Evolutionary conservation across 2,797 vertebrate species (phyloP), one percentile per base, ranked within the genome.

Genomic region (Podarcis lilfordi): DNA sequence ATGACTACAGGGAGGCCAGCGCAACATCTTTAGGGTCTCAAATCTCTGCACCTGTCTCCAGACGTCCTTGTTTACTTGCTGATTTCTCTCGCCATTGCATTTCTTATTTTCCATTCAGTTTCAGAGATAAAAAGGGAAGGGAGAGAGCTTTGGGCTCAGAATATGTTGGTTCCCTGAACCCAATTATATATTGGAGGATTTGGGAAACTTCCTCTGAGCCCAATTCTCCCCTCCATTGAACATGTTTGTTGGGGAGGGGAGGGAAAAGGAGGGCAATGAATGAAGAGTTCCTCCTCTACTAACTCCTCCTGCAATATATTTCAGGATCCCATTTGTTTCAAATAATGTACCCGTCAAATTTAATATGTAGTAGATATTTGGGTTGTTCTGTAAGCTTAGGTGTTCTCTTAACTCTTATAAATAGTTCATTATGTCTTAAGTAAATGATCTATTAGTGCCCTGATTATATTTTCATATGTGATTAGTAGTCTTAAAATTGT

Each of bases 351-450:
- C 71, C 66, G 1, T 19, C 55, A 86, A 77, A 78, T 90, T 88
- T 79, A 85, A 74, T 88, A 89, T 86, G 79, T 68, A 82, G 86
- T 25, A 72, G 29, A 75, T 81, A 9, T 10, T 90, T 86, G 81
- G n/a, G 69, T 64, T 27, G 50, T 86, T 93, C 45, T 81, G 3
- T 71, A 1, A 45, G 66, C 43, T 15, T 11, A 29, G 1, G 9
- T 82, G 90, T 88, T 68, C 81, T 91, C 92, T 88, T 8, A 89
- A 86, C 87, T 80, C 82, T 23, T 87, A 76, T 77, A 79, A 6
- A 89, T 92, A 90, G 94, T 94, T 92, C 96, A 93, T 91, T 87
- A 92, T 89, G 1, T 85, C 90, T 88, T 55, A 50, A 82, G 15
- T 86, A 81, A 88, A 76, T 82, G 89, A 89, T 89, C 77, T 86